Evolutionary conservation across 2,113 vertebrate species (phyloP).

Genomic region (Salvator merianae): DNA sequence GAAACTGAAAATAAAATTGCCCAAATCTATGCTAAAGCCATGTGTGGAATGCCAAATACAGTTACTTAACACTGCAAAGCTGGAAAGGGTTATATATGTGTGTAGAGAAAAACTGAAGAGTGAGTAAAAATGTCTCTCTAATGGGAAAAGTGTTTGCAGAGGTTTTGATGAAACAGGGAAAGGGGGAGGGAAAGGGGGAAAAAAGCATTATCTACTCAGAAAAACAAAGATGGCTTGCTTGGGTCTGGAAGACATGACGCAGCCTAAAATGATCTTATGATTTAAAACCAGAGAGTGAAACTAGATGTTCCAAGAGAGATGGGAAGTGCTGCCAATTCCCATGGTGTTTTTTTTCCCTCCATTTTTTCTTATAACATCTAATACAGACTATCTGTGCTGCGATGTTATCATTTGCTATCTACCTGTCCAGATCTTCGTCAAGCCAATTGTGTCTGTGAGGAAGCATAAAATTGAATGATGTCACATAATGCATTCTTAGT

Average conservation of each 20-base stretch:
- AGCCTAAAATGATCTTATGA: background rate
- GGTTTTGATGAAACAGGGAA: background rate
- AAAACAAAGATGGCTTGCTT: background rate
- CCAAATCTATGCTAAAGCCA: background rate
- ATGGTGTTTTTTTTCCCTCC: too few relatives aligned
- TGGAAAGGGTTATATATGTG: background rate
- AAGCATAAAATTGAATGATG: background rate
- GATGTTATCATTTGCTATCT: background rate
- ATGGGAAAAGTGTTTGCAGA: too few relatives aligned
- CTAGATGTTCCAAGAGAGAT: background rate
- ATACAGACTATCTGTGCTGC: background rate
- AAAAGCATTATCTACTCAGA: background rate
- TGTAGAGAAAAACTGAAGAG: too few relatives aligned
- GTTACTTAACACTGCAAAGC: background rate
- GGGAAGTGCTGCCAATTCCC: background rate
- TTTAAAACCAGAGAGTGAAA: background rate
- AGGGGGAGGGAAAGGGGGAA: background rate
- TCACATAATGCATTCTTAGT: background rate
- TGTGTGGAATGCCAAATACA: background rate
- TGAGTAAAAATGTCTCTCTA: too few relatives aligned
- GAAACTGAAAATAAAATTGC: background rate
- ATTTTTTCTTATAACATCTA: background rate
- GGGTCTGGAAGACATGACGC: background rate
- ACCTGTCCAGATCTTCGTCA: background rate
- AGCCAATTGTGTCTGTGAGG: background rate